Percentiles rank a stretch among this genome's conserved stretches.
Conservation (phyloP, 2,797 vertebrate genomes). For the Smutsia temminckii region DNA sequence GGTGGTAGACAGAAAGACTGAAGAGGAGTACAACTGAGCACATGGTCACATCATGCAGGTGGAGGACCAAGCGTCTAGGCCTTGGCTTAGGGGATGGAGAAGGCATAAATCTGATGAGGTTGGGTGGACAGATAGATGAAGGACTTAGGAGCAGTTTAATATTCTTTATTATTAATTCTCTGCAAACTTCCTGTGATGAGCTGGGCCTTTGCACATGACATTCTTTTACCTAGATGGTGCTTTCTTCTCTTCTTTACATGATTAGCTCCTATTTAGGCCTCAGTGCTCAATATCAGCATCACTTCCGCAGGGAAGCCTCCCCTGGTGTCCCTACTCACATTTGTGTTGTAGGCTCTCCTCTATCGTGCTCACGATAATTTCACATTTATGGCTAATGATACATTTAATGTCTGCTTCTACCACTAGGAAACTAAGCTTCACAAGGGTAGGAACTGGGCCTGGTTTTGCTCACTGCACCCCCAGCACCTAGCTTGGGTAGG, state of each 20-base stretch:
- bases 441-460: neutral
- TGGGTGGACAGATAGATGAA: neutral
- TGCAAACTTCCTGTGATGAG: neutral
- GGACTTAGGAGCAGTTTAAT: neutral
- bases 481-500: neutral
- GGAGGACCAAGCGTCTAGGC: no score
- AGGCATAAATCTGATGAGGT: neutral
- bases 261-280: neutral
- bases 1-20: neutral
- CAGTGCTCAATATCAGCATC: neutral
- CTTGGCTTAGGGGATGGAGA: neutral
- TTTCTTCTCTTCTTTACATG: neutral
- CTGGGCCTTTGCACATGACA: neutral
- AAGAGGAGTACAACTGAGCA: neutral
- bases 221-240: neutral
- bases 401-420: neutral
- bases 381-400: neutral
- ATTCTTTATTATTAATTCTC: neutral
- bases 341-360: neutral
- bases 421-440: neutral
- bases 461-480: neutral
- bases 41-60: fast-evolving
- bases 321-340: neutral
- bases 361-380: neutral
- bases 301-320: neutral